Conservation (phyloP, 1,140 invertebrate species). For the Vanessa atalanta region DNA sequence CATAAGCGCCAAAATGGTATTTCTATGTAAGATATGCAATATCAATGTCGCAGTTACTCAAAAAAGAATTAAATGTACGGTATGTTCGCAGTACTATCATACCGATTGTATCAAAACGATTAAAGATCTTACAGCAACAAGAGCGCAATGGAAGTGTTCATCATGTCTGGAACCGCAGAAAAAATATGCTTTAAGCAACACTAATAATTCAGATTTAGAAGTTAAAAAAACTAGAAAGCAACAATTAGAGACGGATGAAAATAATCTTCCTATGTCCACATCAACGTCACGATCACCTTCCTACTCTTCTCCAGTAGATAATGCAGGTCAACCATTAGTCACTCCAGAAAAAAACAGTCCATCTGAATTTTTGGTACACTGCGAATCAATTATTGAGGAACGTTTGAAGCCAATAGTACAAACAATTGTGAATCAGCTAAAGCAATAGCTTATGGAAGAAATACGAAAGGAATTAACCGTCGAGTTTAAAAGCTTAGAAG, state of each 20-base stretch:
- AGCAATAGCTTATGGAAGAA: neutral
- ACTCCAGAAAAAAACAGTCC: no score
- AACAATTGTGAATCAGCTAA: slow-evolving; percentile 8
- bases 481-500: slow-evolving; percentile 16
- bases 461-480: slow-evolving; percentile 9
- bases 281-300: no score
- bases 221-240: neutral
- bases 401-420: slow-evolving; percentile 1
- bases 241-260: no score
- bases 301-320: no score
- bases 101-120: slow-evolving; percentile 13
- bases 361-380: no score
- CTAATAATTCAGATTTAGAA: slow-evolving; percentile 10
- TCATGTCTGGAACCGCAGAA: slow-evolving; percentile 2
- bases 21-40: slow-evolving; percentile 8
- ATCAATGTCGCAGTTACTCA: slow-evolving; percentile 4
- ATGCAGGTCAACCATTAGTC: no score
- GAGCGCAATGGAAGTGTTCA: slow-evolving; percentile 12
- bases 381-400: slow-evolving; percentile 7
- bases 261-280: no score
- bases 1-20: slow-evolving; percentile 5
- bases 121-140: slow-evolving; percentile 3
- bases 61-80: slow-evolving; percentile 11
- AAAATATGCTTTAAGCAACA: neutral
- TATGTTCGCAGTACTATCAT: slow-evolving; percentile 9